Evolutionary conservation across 2,888 invertebrate species (phyloP).

Genomic region (Kryphioiulus occultus): DNA sequence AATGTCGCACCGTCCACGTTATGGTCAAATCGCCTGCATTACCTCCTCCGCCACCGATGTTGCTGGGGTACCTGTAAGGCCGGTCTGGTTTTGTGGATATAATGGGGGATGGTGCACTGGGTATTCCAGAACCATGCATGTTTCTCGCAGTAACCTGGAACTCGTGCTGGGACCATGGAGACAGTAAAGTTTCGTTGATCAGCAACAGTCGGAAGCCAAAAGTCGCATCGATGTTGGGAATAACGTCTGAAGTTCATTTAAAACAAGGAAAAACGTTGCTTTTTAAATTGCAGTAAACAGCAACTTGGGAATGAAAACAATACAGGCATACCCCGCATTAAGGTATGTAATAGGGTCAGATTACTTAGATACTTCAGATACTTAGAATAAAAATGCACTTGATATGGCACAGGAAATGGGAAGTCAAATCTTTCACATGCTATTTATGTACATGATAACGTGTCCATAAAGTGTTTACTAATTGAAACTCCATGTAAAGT

Average conservation of each 20-base stretch:
- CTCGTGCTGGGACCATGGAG: conserved; percentile 89
- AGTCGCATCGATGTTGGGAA: conserved; percentile 72
- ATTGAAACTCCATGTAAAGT: too few species aligned
- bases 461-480: too few species aligned
- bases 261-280: too few species aligned
- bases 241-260: conserved; percentile 63
- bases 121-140: conserved; percentile 77
- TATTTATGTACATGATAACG: too few species aligned
- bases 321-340: too few species aligned
- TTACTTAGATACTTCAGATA: too few species aligned
- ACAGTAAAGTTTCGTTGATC: conserved; percentile 72
- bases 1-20: conserved; percentile 73
- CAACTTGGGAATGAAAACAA: too few species aligned
- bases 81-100: conserved; percentile 82
- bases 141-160: conserved; percentile 89
- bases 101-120: conserved; percentile 85
- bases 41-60: conserved; percentile 92
- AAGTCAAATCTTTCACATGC: too few species aligned
- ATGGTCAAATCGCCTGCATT: conserved; percentile 94
- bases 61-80: conserved; percentile 78
- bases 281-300: too few species aligned
- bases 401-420: too few species aligned
- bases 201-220: conserved; percentile 73
- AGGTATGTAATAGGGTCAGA: too few species aligned
- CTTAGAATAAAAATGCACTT: too few species aligned